phyloP scores from a whole-genome alignment of 2,113 vertebrate genomes.

The Onychostoma macrolepis region DNA sequence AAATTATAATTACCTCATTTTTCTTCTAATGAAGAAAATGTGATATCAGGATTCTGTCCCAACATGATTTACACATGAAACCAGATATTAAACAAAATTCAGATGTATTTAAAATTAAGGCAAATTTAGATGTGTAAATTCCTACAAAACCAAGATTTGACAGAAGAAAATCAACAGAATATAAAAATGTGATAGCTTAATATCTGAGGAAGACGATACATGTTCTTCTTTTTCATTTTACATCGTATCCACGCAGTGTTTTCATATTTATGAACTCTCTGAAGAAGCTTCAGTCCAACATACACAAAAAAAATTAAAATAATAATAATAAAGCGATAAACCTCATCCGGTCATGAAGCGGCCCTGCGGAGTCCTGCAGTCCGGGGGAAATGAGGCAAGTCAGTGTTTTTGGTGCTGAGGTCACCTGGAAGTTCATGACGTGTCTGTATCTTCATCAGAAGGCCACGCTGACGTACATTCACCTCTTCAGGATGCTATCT shows the following conservation, averaged over 20 bases:
- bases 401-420: not conserved
- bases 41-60: not conserved
- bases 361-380: not conserved
- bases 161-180: not conserved
- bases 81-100: not conserved
- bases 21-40: not conserved
- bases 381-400: not conserved
- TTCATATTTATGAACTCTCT: not conserved
- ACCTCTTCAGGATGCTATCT: slow-evolving; percentile 90
- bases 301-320: not conserved
- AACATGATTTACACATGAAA: not conserved
- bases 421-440: slow-evolving; percentile 82
- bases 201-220: not conserved
- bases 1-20: not conserved
- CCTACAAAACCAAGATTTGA: not conserved
- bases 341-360: not conserved
- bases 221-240: not conserved
- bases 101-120: not conserved
- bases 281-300: not conserved
- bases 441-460: slow-evolving; percentile 85
- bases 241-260: not conserved
- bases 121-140: not conserved
- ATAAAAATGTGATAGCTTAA: not conserved
- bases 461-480: slow-evolving; percentile 91
- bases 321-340: no score